These are phyloP conservation scores for Dromius quadrimaculatus DNA, from an alignment of 2,888 invertebrate species.

Conservation along the genomic window DNA sequence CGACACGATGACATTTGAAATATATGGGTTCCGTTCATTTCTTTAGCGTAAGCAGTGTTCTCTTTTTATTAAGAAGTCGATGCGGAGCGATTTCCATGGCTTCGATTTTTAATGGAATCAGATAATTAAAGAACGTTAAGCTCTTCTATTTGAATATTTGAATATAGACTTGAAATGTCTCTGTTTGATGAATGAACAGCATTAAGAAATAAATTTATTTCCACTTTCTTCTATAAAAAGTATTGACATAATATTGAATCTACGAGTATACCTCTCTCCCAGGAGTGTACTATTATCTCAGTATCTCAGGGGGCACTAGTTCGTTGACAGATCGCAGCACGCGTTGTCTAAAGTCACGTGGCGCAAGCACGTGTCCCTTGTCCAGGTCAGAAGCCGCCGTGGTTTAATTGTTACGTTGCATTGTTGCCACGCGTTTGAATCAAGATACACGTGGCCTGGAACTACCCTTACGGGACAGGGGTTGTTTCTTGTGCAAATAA, in stretches of 20 bases:
- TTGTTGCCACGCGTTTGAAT: constrained; percentile 19
- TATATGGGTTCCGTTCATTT: constrained; percentile 38
- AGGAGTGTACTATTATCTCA: background rate
- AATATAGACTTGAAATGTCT: no score
- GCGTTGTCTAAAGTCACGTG: constrained; percentile 8
- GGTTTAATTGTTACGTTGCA: constrained; percentile 6
- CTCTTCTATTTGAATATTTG: no score
- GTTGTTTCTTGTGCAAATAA: background rate
- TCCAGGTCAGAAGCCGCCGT: constrained; percentile 12
- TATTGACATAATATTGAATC: no score
- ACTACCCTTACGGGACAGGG: background rate
- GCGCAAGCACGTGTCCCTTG: background rate
- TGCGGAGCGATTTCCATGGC: background rate
- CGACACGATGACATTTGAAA: constrained; percentile 44
- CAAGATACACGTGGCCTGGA: background rate
- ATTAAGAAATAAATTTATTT: no score
- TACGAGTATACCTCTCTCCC: no score
- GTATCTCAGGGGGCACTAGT: background rate
- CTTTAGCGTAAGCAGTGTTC: background rate
- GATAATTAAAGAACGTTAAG: constrained; percentile 2
- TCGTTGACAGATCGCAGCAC: constrained; percentile 12
- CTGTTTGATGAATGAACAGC: no score
- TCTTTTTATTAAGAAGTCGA: background rate
- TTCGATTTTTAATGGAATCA: constrained; percentile 19
- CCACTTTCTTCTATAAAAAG: no score